Evolutionary conservation across 1,140 invertebrate genomes (phyloP).

Genomic region (Phymorhynchus buccinoides): DNA sequence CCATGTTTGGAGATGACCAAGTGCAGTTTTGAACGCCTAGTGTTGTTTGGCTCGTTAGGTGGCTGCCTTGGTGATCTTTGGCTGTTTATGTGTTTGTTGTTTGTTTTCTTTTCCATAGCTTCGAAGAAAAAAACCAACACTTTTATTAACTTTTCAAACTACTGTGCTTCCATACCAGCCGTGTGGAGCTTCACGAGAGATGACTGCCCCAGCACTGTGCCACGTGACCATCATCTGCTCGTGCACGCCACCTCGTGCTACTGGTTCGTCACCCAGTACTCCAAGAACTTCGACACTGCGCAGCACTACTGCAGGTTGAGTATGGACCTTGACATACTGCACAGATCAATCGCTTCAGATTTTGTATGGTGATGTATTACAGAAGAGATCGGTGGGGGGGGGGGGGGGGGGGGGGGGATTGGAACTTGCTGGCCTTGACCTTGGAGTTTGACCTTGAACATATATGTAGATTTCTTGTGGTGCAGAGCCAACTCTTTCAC

Average conservation of each 20-base stretch:
- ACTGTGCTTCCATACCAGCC: background rate
- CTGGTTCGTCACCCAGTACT: background rate
- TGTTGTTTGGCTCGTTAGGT: background rate
- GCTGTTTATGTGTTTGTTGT: background rate
- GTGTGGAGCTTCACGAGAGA: background rate
- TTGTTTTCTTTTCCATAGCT: background rate
- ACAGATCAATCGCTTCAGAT: too few relatives aligned
- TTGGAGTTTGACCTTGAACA: too few relatives aligned
- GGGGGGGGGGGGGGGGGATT: too few relatives aligned
- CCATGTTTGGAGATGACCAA: too few relatives aligned
- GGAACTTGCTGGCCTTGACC: too few relatives aligned
- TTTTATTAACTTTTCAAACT: too few relatives aligned
- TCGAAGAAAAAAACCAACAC: too few relatives aligned
- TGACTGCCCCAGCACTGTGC: background rate
- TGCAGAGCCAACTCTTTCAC: too few relatives aligned
- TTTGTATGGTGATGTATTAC: too few relatives aligned
- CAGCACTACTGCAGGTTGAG: background rate
- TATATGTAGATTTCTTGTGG: too few relatives aligned
- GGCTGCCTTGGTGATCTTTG: background rate
- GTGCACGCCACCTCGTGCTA: slow-evolving; percentile 10
- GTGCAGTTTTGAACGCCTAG: background rate
- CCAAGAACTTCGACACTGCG: background rate
- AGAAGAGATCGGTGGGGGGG: too few relatives aligned
- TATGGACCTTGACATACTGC: too few relatives aligned
- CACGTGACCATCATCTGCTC: background rate